Conservation (phyloP, 2,113 vertebrate species). For the Polypterus senegalus region DNA sequence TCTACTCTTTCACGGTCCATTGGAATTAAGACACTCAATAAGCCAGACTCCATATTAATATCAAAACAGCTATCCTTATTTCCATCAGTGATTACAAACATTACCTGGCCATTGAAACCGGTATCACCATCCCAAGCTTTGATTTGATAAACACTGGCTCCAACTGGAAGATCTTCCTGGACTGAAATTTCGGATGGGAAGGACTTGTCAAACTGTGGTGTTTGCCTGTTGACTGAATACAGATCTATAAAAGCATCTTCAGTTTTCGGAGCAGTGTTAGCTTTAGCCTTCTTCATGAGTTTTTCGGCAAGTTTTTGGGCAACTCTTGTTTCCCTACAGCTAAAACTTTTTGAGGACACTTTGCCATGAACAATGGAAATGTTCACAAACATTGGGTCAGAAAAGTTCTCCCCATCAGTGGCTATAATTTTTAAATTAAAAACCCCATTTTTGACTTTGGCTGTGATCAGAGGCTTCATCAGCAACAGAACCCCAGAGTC, state of each 20-base stretch:
- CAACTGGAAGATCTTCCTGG: conserved; percentile 68
- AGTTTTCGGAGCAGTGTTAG: conserved; percentile 64
- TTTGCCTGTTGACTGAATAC: conserved; percentile 83
- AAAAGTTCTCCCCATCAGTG: conserved; percentile 89
- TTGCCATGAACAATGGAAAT: conserved; percentile 78
- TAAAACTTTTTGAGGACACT: conserved; percentile 68
- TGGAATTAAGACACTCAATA: conserved; percentile 74
- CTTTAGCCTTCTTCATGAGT: conserved; percentile 84
- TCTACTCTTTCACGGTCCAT: conserved; percentile 84
- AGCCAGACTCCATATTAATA: conserved; percentile 73
- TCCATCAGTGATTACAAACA: conserved; percentile 78
- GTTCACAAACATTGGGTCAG: conserved; percentile 87
- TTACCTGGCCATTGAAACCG: conserved; percentile 86
- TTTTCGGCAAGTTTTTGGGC: conserved; percentile 91
- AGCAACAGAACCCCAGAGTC: conserved; percentile 85
- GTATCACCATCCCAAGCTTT: conserved; percentile 81
- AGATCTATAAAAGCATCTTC: conserved; percentile 90
- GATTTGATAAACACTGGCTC: conserved; percentile 69
- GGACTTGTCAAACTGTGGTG: conserved; percentile 81
- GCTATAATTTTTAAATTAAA: conserved; percentile 86
- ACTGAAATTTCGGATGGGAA: conserved; percentile 80
- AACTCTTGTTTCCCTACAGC: conserved; percentile 82
- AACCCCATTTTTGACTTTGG: conserved; percentile 57
- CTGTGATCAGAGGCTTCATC: conserved; percentile 59
- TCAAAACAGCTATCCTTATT: conserved; percentile 81